A percentile compares a stretch with the other conserved stretches of the same genome.
These are phyloP conservation scores for Thomomys bottae DNA, from an alignment of 2,113 vertebrate genomes.

Conservation along the genomic window DNA sequence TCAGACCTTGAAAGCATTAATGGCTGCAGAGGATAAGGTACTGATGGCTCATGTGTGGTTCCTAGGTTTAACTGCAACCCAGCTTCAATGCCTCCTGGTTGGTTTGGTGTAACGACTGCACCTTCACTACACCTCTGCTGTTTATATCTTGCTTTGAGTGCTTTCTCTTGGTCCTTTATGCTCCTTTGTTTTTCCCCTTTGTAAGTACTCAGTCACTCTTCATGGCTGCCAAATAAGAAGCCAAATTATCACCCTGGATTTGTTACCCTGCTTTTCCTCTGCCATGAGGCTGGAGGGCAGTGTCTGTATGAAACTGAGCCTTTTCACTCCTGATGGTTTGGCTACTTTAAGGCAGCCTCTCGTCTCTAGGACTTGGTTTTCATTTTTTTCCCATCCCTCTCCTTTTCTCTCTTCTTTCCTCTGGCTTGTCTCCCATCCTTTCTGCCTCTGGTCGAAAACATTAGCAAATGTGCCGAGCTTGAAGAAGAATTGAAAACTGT, in stretches of 20 bases:
- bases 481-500: slow-evolving; percentile 99
- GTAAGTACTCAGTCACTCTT: slow-evolving; percentile 72
- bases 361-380: slow-evolving; percentile 87
- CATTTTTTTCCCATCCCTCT: slow-evolving; percentile 86
- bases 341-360: slow-evolving; percentile 85
- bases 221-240: slow-evolving; percentile 83
- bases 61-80: slow-evolving; percentile 81
- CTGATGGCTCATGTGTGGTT: slow-evolving; percentile 85
- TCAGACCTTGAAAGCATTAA: slow-evolving; percentile 97
- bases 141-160: slow-evolving; percentile 84
- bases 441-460: slow-evolving; percentile 89
- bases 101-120: slow-evolving; percentile 74
- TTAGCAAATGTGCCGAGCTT: slow-evolving; percentile 99
- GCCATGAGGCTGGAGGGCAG: background rate
- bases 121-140: slow-evolving; percentile 74
- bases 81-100: slow-evolving; percentile 79
- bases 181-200: slow-evolving; percentile 81
- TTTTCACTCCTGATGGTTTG: slow-evolving; percentile 79
- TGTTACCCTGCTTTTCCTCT: slow-evolving; percentile 58
- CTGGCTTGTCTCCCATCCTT: slow-evolving; percentile 85
- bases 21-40: slow-evolving; percentile 95
- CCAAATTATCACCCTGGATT: slow-evolving; percentile 76
- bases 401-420: slow-evolving; percentile 82
- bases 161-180: slow-evolving; percentile 82
- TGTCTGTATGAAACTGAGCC: slow-evolving; percentile 15